Evolutionary conservation across 2,797 vertebrate genomes (phyloP), one percentile per base, ranked within the genome.

Genomic region (Acipenser oxyrinchus): DNA sequence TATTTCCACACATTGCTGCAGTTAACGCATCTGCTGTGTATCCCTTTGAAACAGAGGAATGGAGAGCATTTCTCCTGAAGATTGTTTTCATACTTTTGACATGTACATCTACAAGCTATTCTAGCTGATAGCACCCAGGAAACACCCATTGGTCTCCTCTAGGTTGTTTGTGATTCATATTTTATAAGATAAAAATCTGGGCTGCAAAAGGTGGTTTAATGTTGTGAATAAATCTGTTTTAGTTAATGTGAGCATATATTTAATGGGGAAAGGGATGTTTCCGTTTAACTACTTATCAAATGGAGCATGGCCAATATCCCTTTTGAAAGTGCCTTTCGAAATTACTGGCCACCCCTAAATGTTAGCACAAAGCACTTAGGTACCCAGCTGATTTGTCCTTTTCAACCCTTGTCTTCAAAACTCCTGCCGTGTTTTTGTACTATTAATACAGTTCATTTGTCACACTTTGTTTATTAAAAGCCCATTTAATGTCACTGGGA

Each of bases 81-180:
- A 0, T 10, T 66, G 73, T 77, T 62, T 71, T 53, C 70, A 81
- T 70, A 78, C 69, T 77, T 37, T 37, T 37, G 74, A 72, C 73
- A 76, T 71, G 65, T 73, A 71, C 73, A 82, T 76, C 77, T 78
- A 79, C 77, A 79, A 75, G 68, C 63, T 78, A 76, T 83, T 86
- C 83, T 82, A 76, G 79, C 81, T 82, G 75, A 75, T 79, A 74
- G 71, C 69, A 70, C 83, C 70, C 65, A 77, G 76, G 82, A 76
- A 86, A 84, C 68, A 78, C 2, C 75, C 80, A 79, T 74, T 3
- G 84, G 80, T 74, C 77, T 84, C 85, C 80, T 78, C 70, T 75
- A 78, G 79, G 75, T 75, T 88, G 81, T 75, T 73, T 78, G 79
- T 86, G 84, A 88, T 93, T 82, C 93, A 92, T 93, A 91, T 92